Evolutionary conservation across 1,140 invertebrate species (phyloP), one percentile per base, ranked within the genome.

Genomic region (Latrodectus geometricus): DNA sequence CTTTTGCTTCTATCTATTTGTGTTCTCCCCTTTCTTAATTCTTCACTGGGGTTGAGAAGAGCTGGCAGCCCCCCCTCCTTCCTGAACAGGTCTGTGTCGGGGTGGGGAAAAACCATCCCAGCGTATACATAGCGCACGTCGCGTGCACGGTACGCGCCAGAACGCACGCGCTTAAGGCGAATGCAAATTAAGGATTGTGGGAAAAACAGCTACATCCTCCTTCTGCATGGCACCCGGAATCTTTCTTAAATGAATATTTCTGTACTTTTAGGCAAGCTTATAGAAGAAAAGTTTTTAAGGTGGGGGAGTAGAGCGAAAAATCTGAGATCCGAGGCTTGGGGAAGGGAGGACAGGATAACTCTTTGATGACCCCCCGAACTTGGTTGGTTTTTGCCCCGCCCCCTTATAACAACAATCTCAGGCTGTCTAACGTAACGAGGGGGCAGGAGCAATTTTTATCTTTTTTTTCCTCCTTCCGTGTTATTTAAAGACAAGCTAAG

Each of bases 151-250:
- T 54, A 76, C 73, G 82, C 49, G 73, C 35, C 49, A 68, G n/a
- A 23, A 35, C 50, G 82, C 82, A 84, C 82, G 82, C 72, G 69
- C 50, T 23, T 20, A 56, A 35, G 65, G 73, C 73, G 73, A 84
- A 84, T 84, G 82, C 82, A 84, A 84, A 84, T 84, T 84, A 84
- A 84, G 82, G 72, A 84, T 76, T 75, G 82, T 84, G 82, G 82
- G 82, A 84, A 84, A 84, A 84, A 84, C 70, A 84, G 52, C 82
- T 69, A 35, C 69, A 56, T 35, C 74, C n/a, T 20, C n/a, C 20
- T 21, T 21, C n/a, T 35, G 82, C 82, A 84, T 70, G 82, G 70
- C 61, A 84, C 66, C 56, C 20, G n/a, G 68, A 23, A 23, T 73
- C 35, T 75, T 74, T 76, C 72, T 75, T 84, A 84, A 84, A 84